Base-by-base conservation (phyloP, 1,140 invertebrate genomes). In the Aphelinus certus region DNA sequence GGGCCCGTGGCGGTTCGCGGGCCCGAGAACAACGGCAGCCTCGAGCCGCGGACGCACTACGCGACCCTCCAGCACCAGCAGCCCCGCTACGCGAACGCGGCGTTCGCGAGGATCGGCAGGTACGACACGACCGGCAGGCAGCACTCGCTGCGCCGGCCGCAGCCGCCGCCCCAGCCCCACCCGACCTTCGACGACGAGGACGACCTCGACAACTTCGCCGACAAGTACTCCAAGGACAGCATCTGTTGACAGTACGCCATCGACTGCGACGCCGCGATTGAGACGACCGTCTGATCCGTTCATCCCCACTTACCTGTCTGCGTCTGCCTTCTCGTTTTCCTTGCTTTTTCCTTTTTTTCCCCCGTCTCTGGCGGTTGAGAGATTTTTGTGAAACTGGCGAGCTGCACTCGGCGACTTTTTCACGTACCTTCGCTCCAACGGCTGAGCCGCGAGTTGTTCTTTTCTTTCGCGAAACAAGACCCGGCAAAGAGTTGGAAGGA, bases 171-270 rank as follows among this genome's bases (percentile, higher is more conserved):
- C 81, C 78, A 83, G 89, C 72, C 87, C n/a, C 88, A 90, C 79
- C 87, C 88, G 70, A 83, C 89, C 67, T 88, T 76, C 83, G 61
- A 63, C 4, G 42, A 71, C 1, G 75, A 76, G 56, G 63, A 71
- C 60, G 64, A 67, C 2, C 68, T 71, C 43, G 61, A 65, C 6
- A 60, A 10, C 56, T 5, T 10, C 46, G 57, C 46, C 49, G 63
- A 62, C 43, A 76, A 71, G 57, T 76, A 67, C 64, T 45, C 75
- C 63, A 93, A 93, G 84, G 92, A 93, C 82, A 91, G 90, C 82
- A 91, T 93, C 85, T 93, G 92, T 93, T 93, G 92, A 93, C 92
- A 91, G 88, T 89, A 89, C 83, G 90, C 88, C 82, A 90, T 90
- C 79, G 85, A 89, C 76, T 86, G 87, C 69, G 48, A 26, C 55